A percentile compares a stretch with the other conserved stretches of the same genome.
Conservation (phyloP, 2,888 invertebrate genomes). For the Eretmocerus hayati region DNA sequence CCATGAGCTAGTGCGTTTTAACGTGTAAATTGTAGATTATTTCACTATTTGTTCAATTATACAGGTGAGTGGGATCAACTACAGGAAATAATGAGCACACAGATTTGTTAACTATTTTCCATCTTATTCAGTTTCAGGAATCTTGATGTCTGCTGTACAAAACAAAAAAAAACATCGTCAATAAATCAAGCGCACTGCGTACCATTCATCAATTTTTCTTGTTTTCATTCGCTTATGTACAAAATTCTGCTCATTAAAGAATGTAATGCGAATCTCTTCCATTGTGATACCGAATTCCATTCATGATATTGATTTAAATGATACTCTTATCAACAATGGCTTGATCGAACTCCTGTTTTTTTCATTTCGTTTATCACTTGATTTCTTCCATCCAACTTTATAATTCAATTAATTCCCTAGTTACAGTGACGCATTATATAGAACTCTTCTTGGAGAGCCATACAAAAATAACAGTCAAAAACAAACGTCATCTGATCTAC, state of each 20-base stretch:
- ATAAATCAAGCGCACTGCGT: slow-evolving; percentile 33
- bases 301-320: not conserved
- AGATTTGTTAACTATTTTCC: no score
- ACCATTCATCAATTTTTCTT: slow-evolving; percentile 15
- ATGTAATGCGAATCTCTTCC: not conserved
- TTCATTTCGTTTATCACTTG: slow-evolving; percentile 22
- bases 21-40: no score
- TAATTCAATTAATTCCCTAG: slow-evolving; percentile 33
- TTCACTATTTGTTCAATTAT: no score
- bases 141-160: slow-evolving; percentile 45
- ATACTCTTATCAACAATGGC: no score
- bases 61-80: no score
- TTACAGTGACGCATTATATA: slow-evolving; percentile 26
- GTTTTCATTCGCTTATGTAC: slow-evolving; percentile 20
- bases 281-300: not conserved
- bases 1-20: no score
- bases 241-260: not conserved
- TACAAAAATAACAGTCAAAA: slow-evolving; percentile 46
- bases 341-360: slow-evolving; percentile 21
- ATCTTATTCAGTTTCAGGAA: slow-evolving; percentile 41
- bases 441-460: slow-evolving; percentile 37
- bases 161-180: slow-evolving; percentile 44
- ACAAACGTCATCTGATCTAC: slow-evolving; percentile 31
- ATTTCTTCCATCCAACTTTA: slow-evolving; percentile 25
- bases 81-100: no score